Evolutionary conservation across 2,797 vertebrate species (phyloP).

Genomic region (Coregonus sp.): DNA sequence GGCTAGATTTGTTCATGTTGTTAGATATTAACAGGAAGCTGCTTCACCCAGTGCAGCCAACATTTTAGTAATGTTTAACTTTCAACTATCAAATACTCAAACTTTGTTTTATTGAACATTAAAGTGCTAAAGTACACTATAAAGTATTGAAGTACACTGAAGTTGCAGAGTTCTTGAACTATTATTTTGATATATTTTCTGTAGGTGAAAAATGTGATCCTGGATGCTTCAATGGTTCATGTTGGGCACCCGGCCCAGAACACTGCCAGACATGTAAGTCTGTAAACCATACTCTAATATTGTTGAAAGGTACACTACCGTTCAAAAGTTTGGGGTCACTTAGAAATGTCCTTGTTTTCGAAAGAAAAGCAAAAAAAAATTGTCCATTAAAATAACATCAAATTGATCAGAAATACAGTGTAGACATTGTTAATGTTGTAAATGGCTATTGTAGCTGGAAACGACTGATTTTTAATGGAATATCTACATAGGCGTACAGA

Average conservation of each 20-base stretch:
- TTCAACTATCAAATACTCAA: neutral
- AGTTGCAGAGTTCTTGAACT: too few species aligned
- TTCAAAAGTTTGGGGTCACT: too few species aligned
- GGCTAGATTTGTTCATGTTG: neutral
- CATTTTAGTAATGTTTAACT: neutral
- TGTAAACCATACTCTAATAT: neutral
- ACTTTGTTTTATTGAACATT: neutral
- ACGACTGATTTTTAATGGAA: too few species aligned
- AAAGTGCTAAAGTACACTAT: neutral
- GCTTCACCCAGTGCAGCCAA: neutral
- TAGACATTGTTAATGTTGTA: too few species aligned
- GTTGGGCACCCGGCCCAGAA: conserved; percentile 86
- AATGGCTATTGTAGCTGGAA: too few species aligned
- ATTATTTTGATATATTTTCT: conserved; percentile 2
- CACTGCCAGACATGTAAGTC: conserved; percentile 92
- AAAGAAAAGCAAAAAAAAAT: too few species aligned
- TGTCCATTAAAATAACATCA: too few species aligned
- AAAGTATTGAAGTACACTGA: too few species aligned
- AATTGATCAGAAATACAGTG: too few species aligned
- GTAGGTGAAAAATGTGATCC: conserved; percentile 85
- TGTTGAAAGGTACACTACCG: neutral
- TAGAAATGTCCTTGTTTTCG: too few species aligned
- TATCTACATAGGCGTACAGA: too few species aligned
- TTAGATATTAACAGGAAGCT: neutral
- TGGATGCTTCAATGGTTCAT: conserved; percentile 84